These are phyloP conservation scores for Idaea aversata DNA, from an alignment of 2,888 invertebrate genomes.

Conservation along the genomic window DNA sequence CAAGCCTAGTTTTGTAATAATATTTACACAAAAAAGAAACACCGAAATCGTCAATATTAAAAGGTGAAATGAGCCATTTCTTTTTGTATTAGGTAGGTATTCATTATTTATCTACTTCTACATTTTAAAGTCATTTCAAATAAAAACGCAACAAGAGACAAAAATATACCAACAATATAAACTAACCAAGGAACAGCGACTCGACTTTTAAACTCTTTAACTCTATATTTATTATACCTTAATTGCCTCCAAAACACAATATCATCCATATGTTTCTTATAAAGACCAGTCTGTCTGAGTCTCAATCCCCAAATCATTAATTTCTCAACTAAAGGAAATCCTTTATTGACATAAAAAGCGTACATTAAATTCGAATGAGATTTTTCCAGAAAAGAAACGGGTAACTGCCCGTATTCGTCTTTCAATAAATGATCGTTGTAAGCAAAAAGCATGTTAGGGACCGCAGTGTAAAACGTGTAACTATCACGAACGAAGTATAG, in stretches of 20 bases:
- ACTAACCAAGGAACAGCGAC: not conserved
- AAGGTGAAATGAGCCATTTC: too few relatives aligned
- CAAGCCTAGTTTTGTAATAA: too few relatives aligned
- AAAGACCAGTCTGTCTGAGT: not conserved
- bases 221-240: not conserved
- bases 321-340: not conserved
- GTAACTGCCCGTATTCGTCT: not conserved
- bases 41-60: too few relatives aligned
- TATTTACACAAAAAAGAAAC: too few relatives aligned
- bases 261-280: not conserved
- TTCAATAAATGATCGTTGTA: not conserved
- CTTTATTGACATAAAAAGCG: not conserved
- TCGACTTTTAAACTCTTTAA: not conserved
- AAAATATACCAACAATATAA: not conserved
- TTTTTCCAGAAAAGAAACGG: not conserved
- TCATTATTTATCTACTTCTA: not conserved
- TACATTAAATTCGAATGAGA: not conserved
- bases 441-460: not conserved
- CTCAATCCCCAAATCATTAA: not conserved
- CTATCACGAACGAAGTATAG: not conserved
- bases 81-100: too few relatives aligned
- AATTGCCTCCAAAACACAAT: not conserved
- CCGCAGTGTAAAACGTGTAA: not conserved
- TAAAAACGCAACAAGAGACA: not conserved
- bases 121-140: not conserved